Evolutionary conservation across 2,113 vertebrate species (phyloP), one percentile per base, ranked within the genome.

Genomic region (Notarius quadriscutis): DNA sequence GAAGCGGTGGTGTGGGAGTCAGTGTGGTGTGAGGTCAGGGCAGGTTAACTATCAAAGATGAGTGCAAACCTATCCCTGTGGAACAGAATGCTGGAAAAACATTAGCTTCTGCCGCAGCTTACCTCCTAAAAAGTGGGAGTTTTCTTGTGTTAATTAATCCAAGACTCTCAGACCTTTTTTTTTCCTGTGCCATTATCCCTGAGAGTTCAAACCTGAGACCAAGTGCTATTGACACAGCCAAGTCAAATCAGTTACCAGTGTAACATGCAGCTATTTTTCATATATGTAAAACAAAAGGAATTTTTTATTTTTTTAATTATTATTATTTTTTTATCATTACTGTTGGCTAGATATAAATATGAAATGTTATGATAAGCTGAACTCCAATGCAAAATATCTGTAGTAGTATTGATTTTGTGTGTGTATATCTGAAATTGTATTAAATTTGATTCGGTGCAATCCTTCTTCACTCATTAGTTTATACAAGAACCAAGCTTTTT

Each of bases 1-100:
- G 93, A 91, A 90, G 79, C 84, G 84, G 88, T 91, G 91, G 92
- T 94, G 94, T 94, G 93, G 93, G 93, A 94, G 93, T 94, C 91
- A 92, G 91, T 89, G 91, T 92, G 88, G 90, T 89, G 91, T 92
- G 88, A 87, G 93, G 95, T 96, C 94, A 92, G 91, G 67, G 79
- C 81, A 91, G 94, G 94, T 95, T 94, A 95, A 95, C 95, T 94
- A 94, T 95, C 94, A 95, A 95, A 95, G 95, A 95, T 95, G 94
- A 95, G 94, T 94, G 94, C 94, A 95, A 95, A 95, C 93, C 89
- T 94, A 94, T 95, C 94, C 94, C 93, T 94, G 94, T 95, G 94
- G 93, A 95, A 95, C 94, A 94, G 86, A 88, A 89, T 79, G 85
- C 6, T 93, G 94, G 88, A 93, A 95, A 95, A 95, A 95, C 94